Conservation (phyloP, 2,888 invertebrate species). For the Ichneumoninae sp. region DNA sequence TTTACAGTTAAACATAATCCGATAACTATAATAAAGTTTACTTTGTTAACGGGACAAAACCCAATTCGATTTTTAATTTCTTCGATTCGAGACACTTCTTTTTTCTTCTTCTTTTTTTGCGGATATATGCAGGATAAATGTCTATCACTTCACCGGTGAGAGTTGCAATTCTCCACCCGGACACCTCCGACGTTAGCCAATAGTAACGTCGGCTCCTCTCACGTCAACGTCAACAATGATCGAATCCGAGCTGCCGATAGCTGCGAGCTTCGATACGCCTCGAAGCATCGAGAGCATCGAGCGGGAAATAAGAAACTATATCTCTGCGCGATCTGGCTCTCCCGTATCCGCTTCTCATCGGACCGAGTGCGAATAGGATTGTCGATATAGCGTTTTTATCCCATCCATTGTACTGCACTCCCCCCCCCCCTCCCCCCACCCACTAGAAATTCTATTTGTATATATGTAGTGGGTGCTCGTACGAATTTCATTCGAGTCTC, state of each 20-base stretch:
- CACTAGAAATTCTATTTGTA: conserved; percentile 9
- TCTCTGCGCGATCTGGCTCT: conserved; percentile 48
- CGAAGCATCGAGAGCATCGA: conserved; percentile 40
- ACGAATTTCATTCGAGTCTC: conserved; percentile 28
- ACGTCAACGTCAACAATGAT: conserved; percentile 56
- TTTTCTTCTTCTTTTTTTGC: neutral
- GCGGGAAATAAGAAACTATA: conserved; percentile 63
- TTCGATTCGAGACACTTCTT: neutral
- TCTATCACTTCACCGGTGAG: conserved; percentile 43
- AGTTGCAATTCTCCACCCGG: conserved; percentile 31
- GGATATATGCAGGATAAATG: neutral
- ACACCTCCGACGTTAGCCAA: conserved; percentile 9
- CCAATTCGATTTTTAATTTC: neutral
- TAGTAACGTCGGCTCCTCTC: conserved; percentile 45
- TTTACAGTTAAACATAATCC: neutral
- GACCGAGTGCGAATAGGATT: conserved; percentile 54
- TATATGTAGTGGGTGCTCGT: conserved; percentile 22
- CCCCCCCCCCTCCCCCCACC: too few species aligned
- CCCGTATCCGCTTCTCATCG: conserved; percentile 55
- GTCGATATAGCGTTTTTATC: conserved; percentile 20
- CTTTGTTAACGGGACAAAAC: neutral
- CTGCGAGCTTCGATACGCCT: conserved; percentile 44
- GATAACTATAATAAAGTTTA: neutral
- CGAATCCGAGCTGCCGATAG: conserved; percentile 28
- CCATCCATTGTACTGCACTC: neutral